These are phyloP conservation scores for Urechis unicinctus DNA, from an alignment of 2,888 invertebrate genomes.

Conservation along the genomic window DNA sequence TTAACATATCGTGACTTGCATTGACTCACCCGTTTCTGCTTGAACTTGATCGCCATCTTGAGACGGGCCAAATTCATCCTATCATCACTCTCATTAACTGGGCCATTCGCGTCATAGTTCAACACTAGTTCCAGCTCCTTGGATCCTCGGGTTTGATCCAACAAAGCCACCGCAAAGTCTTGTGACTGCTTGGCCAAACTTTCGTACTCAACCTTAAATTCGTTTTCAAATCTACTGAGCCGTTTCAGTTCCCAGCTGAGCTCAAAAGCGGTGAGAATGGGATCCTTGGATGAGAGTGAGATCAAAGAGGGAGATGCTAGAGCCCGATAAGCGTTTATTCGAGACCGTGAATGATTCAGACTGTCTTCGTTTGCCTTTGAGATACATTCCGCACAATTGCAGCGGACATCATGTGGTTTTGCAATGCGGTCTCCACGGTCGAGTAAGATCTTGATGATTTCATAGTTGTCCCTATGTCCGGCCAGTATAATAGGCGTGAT, in stretches of 20 bases:
- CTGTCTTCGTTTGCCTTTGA: slow-evolving; percentile 86
- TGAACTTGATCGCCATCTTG: too few relatives aligned
- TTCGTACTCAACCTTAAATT: too few relatives aligned
- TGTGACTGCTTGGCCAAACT: background rate
- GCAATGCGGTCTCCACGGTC: slow-evolving; percentile 87
- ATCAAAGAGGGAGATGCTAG: slow-evolving; percentile 93
- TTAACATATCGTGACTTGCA: too few relatives aligned
- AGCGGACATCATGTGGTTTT: slow-evolving; percentile 57
- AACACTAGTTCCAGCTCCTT: too few relatives aligned
- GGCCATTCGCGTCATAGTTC: too few relatives aligned
- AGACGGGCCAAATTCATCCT: too few relatives aligned
- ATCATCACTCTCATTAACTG: too few relatives aligned
- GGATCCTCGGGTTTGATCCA: too few relatives aligned
- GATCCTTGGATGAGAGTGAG: slow-evolving; percentile 93
- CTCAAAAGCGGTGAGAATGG: slow-evolving; percentile 95
- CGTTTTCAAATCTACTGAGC: too few relatives aligned
- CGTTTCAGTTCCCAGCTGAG: slow-evolving; percentile 93
- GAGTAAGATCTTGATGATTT: slow-evolving; percentile 94
- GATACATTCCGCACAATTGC: slow-evolving; percentile 93
- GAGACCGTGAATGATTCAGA: slow-evolving; percentile 85
- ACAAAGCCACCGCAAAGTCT: too few relatives aligned
- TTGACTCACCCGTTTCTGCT: too few relatives aligned
- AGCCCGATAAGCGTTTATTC: slow-evolving; percentile 96
- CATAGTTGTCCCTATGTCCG: slow-evolving; percentile 96
- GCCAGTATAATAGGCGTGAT: slow-evolving; percentile 94